A percentile compares a stretch with the other conserved stretches of the same genome.
Conservation (phyloP, 2,113 vertebrate genomes). For the Erythrocercus mccallii region DNA sequence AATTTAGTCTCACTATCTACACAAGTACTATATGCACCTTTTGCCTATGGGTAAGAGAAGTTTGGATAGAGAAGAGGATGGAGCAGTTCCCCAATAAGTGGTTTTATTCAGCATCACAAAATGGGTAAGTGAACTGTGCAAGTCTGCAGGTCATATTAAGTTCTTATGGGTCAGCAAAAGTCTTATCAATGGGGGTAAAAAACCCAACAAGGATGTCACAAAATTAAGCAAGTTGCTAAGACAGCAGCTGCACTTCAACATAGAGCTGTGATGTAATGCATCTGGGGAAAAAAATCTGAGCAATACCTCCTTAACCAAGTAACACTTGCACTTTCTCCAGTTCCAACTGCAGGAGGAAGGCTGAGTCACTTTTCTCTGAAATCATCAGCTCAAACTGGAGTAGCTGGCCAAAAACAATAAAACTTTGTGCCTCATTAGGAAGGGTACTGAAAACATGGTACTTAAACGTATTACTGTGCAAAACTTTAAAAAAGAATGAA, state of each 20-base stretch:
- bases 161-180: background rate
- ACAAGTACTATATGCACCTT: background rate
- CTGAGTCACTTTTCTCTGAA: constrained; percentile 24
- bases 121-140: background rate
- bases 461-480: background rate
- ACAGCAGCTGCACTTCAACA: background rate
- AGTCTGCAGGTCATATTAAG: background rate
- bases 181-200: fast-evolving
- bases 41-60: background rate
- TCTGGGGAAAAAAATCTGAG: background rate
- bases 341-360: background rate
- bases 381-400: background rate
- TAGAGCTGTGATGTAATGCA: background rate
- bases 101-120: background rate
- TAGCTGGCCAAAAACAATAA: background rate
- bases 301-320: background rate
- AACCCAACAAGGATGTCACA: background rate
- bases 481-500: background rate
- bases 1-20: background rate
- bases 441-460: background rate
- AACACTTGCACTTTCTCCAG: background rate
- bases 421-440: background rate
- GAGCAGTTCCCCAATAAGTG: background rate
- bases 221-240: background rate
- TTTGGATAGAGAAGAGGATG: background rate